A percentile compares a stretch with the other conserved stretches of the same genome.
Evolutionary conservation across 2,888 invertebrate species (phyloP).

Genomic region (Meghimatium bilineatum): DNA sequence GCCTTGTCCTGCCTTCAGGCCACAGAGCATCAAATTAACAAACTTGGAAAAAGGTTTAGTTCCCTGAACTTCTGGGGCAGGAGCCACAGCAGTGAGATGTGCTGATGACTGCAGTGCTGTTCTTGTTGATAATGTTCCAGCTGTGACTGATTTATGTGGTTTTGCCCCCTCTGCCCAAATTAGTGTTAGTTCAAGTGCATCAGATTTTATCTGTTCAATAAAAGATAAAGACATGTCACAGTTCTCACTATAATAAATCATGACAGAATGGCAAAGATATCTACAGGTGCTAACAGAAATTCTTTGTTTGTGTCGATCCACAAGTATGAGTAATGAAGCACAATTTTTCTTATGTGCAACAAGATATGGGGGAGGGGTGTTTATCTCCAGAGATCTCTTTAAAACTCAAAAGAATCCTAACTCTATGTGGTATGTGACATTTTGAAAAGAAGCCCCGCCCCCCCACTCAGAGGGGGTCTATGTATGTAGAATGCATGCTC

Average conservation of each 20-base stretch:
- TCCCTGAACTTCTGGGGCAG: conserved; percentile 64
- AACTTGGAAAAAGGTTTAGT: conserved; percentile 78
- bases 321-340: too few species aligned
- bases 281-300: too few species aligned
- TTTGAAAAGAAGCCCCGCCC: too few species aligned
- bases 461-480: too few species aligned
- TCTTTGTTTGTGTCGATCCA: too few species aligned
- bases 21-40: conserved; percentile 85
- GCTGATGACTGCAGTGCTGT: conserved; percentile 22
- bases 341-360: too few species aligned
- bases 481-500: too few species aligned
- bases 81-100: conserved; percentile 49
- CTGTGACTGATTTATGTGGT: neutral
- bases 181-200: conserved; percentile 84
- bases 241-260: neutral
- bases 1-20: conserved; percentile 80
- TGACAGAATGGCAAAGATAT: too few species aligned
- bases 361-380: too few species aligned
- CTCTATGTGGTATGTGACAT: too few species aligned
- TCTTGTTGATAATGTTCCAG: conserved; percentile 9
- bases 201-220: conserved; percentile 83
- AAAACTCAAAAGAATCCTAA: too few species aligned
- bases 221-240: neutral
- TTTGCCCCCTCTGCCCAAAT: conserved; percentile 77
- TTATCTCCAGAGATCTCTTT: too few species aligned